A percentile compares a stretch with the other conserved stretches of the same genome.
Evolutionary conservation across 2,888 invertebrate genomes (phyloP).

Genomic region (Parnassius smintheus): DNA sequence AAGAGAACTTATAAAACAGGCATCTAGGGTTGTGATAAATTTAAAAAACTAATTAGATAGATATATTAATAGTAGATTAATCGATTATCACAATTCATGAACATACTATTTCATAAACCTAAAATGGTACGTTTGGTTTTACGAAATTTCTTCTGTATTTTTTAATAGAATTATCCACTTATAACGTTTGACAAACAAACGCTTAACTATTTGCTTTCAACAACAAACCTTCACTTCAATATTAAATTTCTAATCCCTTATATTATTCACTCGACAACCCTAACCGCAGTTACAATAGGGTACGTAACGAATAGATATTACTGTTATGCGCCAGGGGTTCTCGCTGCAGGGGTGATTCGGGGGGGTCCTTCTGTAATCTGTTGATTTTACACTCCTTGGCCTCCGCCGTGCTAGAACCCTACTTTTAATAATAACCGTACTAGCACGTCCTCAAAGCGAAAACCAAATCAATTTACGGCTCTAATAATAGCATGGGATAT

Average conservation of each 20-base stretch:
- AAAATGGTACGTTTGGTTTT: too few relatives aligned
- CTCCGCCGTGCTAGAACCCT: constrained; percentile 54
- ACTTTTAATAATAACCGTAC: constrained; percentile 72
- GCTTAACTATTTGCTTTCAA: constrained; percentile 20
- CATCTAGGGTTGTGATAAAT: constrained; percentile 44
- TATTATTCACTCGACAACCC: constrained; percentile 56
- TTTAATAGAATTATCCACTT: constrained; percentile 16
- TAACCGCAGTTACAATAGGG: constrained; percentile 68
- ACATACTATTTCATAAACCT: too few relatives aligned
- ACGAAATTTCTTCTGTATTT: too few relatives aligned
- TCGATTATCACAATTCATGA: too few relatives aligned
- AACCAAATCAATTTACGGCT: constrained; percentile 51
- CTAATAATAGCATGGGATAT: constrained; percentile 43
- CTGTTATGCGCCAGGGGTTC: constrained; percentile 60
- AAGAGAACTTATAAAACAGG: constrained; percentile 58
- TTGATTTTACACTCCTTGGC: constrained; percentile 77
- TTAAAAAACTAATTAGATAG: too few relatives aligned
- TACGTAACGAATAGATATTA: constrained; percentile 72
- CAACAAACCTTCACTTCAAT: constrained; percentile 32
- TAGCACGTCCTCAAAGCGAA: constrained; percentile 66
- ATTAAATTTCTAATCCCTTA: constrained; percentile 28
- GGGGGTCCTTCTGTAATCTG: constrained; percentile 74
- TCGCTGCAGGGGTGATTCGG: constrained; percentile 51
- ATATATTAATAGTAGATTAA: neutral
- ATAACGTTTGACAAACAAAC: constrained; percentile 21